Conservation (phyloP, 2,113 vertebrate species). For the Excalfactoria chinensis region DNA sequence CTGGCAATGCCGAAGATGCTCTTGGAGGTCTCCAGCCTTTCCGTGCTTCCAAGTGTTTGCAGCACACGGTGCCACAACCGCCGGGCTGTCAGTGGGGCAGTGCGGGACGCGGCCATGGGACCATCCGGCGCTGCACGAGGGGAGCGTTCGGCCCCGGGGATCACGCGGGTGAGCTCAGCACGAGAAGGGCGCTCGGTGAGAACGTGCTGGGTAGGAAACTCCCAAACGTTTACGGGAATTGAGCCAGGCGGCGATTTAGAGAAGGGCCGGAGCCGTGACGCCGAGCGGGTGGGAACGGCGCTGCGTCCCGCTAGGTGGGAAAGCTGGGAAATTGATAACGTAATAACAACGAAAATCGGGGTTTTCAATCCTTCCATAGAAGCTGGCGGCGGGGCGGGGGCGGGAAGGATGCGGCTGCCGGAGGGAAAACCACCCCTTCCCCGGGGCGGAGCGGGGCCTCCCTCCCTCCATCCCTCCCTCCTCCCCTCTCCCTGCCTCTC, state of each 20-base stretch:
- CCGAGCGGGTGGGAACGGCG: too few relatives aligned
- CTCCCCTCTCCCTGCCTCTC: background rate
- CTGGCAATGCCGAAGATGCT: too few relatives aligned
- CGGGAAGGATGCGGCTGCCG: background rate
- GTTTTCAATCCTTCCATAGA: too few relatives aligned
- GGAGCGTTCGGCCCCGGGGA: background rate
- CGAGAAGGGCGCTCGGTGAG: background rate
- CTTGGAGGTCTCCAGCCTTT: too few relatives aligned
- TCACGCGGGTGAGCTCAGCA: background rate
- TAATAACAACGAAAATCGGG: too few relatives aligned
- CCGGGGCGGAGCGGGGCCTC: conserved; percentile 62
- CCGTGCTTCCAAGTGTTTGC: too few relatives aligned
- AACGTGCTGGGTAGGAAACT: rapidly evolving
- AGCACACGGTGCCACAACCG: too few relatives aligned
- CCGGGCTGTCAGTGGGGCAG: too few relatives aligned
- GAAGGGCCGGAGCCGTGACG: background rate
- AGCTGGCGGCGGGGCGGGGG: background rate
- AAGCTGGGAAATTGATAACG: too few relatives aligned
- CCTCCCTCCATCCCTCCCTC: background rate
- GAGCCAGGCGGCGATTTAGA: background rate
- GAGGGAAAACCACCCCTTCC: conserved; percentile 44
- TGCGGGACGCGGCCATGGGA: too few relatives aligned
- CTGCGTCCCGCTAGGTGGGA: too few relatives aligned
- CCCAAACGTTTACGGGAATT: background rate
- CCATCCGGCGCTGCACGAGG: background rate